Conservation (phyloP, 2,888 invertebrate species). For the Clistopyga incitator region DNA sequence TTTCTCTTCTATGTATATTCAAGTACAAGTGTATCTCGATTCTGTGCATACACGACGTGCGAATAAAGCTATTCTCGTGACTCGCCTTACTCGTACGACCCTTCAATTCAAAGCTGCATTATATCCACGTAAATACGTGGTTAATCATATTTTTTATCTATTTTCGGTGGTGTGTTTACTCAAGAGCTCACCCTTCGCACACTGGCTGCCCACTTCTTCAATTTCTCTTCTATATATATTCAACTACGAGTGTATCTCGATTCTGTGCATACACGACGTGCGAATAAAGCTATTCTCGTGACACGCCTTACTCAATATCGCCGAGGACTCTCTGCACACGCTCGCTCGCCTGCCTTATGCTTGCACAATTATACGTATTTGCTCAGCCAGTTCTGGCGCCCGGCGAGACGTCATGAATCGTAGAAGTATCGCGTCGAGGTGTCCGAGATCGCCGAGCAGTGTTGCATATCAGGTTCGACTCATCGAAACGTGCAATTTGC, state of each 20-base stretch:
- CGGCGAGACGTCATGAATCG: constrained; percentile 18
- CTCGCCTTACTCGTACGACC: constrained; percentile 23
- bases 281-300: constrained; percentile 28
- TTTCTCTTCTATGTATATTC: background rate
- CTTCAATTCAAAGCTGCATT: no score
- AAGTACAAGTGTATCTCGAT: background rate
- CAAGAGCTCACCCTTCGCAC: constrained; percentile 2
- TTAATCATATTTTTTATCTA: no score
- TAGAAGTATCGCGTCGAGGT: background rate
- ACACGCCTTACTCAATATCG: constrained; percentile 32
- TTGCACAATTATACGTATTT: constrained; percentile 30
- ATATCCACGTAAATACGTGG: no score
- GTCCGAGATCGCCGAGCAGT: constrained; percentile 7
- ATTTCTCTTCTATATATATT: background rate
- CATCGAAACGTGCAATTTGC: background rate
- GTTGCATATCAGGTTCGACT: background rate
- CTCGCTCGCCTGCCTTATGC: background rate
- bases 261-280: constrained; percentile 24
- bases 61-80: constrained; percentile 31
- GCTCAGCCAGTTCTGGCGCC: constrained; percentile 16
- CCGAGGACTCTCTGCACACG: constrained; percentile 11
- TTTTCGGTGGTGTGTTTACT: background rate
- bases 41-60: constrained; percentile 26
- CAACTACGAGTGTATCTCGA: constrained; percentile 4
- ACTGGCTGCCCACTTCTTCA: background rate